Evolutionary conservation across 2,797 vertebrate genomes (phyloP).

Genomic region (Artibeus jamaicensis): DNA sequence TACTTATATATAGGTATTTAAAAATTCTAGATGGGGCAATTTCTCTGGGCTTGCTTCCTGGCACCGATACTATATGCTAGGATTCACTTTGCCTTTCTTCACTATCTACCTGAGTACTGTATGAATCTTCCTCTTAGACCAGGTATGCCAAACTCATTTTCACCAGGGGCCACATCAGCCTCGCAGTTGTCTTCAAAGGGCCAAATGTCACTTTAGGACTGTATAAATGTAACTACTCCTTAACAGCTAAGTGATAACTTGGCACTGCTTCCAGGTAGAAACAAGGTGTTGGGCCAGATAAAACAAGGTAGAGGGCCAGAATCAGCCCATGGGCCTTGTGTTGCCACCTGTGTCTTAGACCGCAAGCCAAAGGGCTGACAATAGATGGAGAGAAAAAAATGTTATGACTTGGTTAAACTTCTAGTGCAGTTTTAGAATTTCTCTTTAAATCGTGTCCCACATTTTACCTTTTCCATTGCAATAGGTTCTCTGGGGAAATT

Average conservation of each 20-base stretch:
- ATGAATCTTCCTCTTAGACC: constrained; percentile 9
- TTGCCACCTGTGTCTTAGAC: neutral
- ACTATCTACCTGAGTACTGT: neutral
- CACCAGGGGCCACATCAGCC: too few species aligned
- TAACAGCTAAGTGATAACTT: too few species aligned
- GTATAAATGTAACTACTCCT: too few species aligned
- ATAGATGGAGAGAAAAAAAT: neutral
- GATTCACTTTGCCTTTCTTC: neutral
- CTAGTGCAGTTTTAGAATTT: neutral
- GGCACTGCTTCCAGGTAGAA: too few species aligned
- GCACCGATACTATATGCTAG: neutral
- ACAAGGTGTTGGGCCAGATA: too few species aligned
- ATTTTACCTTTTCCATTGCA: neutral
- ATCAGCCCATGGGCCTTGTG: too few species aligned
- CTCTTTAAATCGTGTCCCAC: neutral
- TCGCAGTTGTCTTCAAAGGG: too few species aligned
- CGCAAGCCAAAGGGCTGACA: neutral
- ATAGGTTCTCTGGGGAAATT: neutral
- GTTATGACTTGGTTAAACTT: neutral
- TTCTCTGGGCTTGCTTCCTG: neutral
- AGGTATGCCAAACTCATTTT: too few species aligned
- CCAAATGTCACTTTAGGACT: too few species aligned
- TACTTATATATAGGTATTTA: neutral
- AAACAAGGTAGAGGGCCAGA: too few species aligned
- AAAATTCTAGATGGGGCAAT: neutral